Percentiles rank a stretch among this genome's conserved stretches.
Conservation (phyloP, 2,888 invertebrate genomes). For the Cantharis rustica region DNA sequence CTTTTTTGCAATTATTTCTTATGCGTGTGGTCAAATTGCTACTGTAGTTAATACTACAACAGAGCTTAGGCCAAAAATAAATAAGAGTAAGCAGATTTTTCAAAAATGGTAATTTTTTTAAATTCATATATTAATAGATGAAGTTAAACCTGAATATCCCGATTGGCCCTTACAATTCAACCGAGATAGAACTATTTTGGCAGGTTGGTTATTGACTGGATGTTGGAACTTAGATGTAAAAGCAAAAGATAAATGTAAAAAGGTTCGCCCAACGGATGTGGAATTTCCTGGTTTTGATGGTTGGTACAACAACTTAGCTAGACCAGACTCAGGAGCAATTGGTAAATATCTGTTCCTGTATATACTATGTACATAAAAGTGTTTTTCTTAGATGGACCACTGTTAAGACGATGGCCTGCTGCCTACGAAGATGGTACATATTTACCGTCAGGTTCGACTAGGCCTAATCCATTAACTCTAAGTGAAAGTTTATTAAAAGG, state of each 20-base stretch:
- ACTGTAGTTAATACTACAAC: not conserved
- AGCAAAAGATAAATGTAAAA: not conserved
- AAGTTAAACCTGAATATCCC: not conserved
- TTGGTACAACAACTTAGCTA: constrained; percentile 54
- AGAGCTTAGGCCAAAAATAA: not conserved
- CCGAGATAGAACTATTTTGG: constrained; percentile 15
- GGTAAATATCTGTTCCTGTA: constrained; percentile 40
- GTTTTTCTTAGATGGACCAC: constrained; percentile 55
- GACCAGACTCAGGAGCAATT: constrained; percentile 52
- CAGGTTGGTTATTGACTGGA: constrained; percentile 23
- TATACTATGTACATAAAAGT: not conserved
- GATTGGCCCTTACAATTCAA: constrained; percentile 12
- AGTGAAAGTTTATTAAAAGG: constrained; percentile 59
- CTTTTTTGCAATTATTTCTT: not conserved
- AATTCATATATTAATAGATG: not conserved
- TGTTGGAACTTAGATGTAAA: constrained; percentile 10
- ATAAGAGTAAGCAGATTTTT: not conserved
- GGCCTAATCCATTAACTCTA: constrained; percentile 61
- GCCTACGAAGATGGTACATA: constrained; percentile 64
- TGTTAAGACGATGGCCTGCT: constrained; percentile 60
- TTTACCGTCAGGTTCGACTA: constrained; percentile 55
- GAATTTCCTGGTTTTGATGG: constrained; percentile 56
- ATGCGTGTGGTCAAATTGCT: not conserved
- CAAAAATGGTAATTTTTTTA: not conserved
- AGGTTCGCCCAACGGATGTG: constrained; percentile 20